Evolutionary conservation across 2,113 vertebrate species (phyloP).

Genomic region (Myiozetetes cayanensis): DNA sequence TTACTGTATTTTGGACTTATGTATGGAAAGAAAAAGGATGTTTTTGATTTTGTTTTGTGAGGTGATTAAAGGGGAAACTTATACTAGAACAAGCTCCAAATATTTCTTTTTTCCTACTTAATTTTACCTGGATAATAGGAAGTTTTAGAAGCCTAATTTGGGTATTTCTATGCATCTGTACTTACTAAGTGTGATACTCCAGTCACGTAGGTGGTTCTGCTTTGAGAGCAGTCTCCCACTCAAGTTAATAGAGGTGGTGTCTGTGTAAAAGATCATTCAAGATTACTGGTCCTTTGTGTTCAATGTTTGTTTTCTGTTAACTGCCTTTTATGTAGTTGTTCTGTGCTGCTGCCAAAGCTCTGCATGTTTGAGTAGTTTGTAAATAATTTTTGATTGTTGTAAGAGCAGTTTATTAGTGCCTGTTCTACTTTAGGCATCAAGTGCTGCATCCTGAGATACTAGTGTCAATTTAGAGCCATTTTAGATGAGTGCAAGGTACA

Average conservation of each 20-base stretch:
- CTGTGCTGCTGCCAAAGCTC: background rate
- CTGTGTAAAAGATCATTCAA: background rate
- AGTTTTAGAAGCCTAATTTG: background rate
- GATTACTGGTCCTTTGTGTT: background rate
- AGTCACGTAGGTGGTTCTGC: background rate
- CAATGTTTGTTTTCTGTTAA: background rate
- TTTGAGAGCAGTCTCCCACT: background rate
- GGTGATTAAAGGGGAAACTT: background rate
- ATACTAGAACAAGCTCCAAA: background rate
- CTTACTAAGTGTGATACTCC: accelerated
- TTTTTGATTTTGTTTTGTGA: background rate
- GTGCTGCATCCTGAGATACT: background rate
- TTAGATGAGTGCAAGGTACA: background rate
- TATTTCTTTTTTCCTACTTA: background rate
- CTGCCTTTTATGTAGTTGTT: background rate
- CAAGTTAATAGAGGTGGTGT: background rate
- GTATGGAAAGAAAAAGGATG: background rate
- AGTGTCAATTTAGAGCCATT: background rate
- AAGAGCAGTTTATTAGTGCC: background rate
- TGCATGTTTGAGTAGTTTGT: background rate
- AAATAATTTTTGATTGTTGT: background rate
- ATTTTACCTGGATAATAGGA: background rate
- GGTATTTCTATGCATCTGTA: background rate
- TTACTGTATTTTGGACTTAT: background rate
- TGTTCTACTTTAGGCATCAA: background rate